Base-by-base conservation (phyloP, 2,797 vertebrate species). In the Heliangelus exortis region DNA sequence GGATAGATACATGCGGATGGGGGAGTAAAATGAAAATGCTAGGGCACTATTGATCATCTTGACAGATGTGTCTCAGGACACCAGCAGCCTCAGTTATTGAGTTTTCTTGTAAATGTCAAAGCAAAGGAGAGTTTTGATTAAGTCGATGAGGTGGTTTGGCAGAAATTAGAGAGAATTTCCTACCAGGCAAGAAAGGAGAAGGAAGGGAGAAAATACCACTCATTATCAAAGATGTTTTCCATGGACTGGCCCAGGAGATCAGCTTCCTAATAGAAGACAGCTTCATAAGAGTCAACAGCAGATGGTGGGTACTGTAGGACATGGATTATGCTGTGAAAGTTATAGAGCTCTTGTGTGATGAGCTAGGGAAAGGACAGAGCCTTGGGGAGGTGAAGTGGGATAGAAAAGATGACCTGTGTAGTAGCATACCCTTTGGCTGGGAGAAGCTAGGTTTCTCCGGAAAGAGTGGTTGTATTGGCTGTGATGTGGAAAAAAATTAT, bases 91-190 rank as follows among this genome's bases (percentile, higher is more conserved):
- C 54, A 61, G n/a, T 91, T 93, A 76, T 0, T 92, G 92, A 83
- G 61, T 84, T 84, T 86, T 81, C 63, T 81, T 87, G 28, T 78
- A 92, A 93, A 90, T 93, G 69, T 92, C 90, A 78, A 1, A 68
- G 7, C 34, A 34, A 85, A 91, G 34, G 47, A 83, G 61, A 90
- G 76, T 77, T 95, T 89, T 81, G 68, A 85, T 87, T 66, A 86
- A 94, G 82, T 86, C 1, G 0, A 1, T 92, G 73, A 72, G 29
- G 26, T 89, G 67, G 41, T 57, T 83, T 86, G 68, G 66, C 47
- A 92, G 79, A 66, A 20, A 7, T 80, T 74, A 83, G 73, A 71
- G 29, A 85, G 3, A 2, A 69, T 87, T 84, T 95, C 82, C 58
- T 84, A 69, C 36, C 15, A 55, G 73, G 20, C 28, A 75, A 86